Evolutionary conservation across 2,888 invertebrate species (phyloP), one percentile per base, ranked within the genome.

Genomic region (Agriopis marginaria): DNA sequence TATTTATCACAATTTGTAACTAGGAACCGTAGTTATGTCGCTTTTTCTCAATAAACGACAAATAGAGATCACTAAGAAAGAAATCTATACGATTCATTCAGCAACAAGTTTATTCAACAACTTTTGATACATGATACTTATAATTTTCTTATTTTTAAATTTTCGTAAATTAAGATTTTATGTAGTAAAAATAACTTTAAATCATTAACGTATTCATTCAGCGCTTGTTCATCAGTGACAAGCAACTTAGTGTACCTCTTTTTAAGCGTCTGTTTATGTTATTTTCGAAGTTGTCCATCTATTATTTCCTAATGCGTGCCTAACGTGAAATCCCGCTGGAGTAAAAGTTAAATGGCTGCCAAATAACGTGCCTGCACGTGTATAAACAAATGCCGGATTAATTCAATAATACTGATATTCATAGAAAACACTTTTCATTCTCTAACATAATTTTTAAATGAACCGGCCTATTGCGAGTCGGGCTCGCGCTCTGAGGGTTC

Each of bases 301-400:
- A 11, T 51, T 17, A 7, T 42, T 61, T 51, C 7, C 11, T 61
- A 51, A 44, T 62, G 10, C 65, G 55, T 42, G 40, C 42, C 47
- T 53, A 42, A 47, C 12, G 55, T 50, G 63, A 64, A 68, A 60
- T 51, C 63, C 55, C 55, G n/a, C 39, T 40, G 60, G 63, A 14
- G 40, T 51, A 23, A 42, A 55, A 32, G 42, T 64, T 51, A 64
- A 61, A 56, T 61, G 55, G 60, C 68, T 53, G 59, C 17, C 50
- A 55, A 55, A 56, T 61, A 45, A 68, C 54, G 53, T 51, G 23
- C 40, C 50, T 58, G 60, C 55, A 64, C 53, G n/a, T 51, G 45
- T 53, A 44, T 42, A 42, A 44, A 32, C 17, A 40, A 62, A 62
- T 1, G 0, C 45, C 6, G 7, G 14, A 17, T n/a, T 47, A 56